Conservation (phyloP, 1,140 invertebrate species). For the Onthophagus taurus region DNA sequence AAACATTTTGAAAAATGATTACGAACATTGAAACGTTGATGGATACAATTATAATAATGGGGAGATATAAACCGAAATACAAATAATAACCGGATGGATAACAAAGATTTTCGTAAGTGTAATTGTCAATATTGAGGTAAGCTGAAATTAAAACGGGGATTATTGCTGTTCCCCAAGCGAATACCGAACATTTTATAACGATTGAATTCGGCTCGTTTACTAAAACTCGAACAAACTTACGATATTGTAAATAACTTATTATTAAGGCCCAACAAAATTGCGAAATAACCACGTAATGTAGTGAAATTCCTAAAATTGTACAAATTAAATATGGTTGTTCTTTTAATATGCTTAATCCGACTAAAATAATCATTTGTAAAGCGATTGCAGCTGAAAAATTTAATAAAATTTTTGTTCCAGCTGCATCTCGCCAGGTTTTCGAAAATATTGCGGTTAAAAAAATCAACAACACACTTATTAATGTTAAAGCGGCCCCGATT, state of each 20-base stretch:
- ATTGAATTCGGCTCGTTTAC: conserved; percentile 3
- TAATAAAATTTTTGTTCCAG: conserved; percentile 4
- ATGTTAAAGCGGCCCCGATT: not conserved
- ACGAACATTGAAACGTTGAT: conserved; percentile 4
- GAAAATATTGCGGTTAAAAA: conserved; percentile 1
- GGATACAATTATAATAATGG: not conserved
- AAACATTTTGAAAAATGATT: conserved; percentile 4
- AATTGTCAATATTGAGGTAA: not conserved
- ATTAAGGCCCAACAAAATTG: conserved; percentile 4
- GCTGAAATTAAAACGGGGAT: not conserved
- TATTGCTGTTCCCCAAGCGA: conserved; percentile 1
- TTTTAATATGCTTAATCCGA: not conserved
- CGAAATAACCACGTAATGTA: conserved; percentile 5
- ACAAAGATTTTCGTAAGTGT: not conserved
- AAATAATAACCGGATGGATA: conserved; percentile 2
- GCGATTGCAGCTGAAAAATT: conserved; percentile 6
- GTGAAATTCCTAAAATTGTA: not conserved
- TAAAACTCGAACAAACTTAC: conserved; percentile 7
- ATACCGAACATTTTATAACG: conserved; percentile 1
- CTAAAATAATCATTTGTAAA: conserved; percentile 2
- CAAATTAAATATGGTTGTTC: not conserved
- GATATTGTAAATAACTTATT: conserved; percentile 11
- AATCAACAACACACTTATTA: not conserved
- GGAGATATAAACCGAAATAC: conserved; percentile 1
- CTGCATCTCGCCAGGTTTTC: conserved; percentile 3